Evolutionary conservation across 2,797 vertebrate genomes (phyloP).

Genomic region (Enteromius anoplus): DNA sequence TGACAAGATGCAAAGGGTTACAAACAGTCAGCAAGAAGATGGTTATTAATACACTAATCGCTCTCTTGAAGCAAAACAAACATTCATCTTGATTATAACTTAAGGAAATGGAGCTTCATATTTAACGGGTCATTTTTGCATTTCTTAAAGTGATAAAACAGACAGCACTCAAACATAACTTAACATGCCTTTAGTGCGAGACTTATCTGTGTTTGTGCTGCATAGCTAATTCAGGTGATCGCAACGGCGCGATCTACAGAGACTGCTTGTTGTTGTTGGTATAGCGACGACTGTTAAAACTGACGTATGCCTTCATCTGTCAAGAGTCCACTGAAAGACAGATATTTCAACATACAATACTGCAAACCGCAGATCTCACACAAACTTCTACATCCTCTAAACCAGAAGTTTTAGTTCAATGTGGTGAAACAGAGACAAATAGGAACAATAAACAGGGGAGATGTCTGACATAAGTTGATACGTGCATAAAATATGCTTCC

Average conservation of each 20-base stretch:
- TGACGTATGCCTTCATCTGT: not conserved
- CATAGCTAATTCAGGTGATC: not conserved
- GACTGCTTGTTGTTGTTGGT: conserved; percentile 16
- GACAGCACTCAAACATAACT: not conserved
- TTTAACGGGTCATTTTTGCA: not conserved
- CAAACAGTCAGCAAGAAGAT: not conserved
- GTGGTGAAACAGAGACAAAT: conserved; percentile 24
- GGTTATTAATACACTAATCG: not conserved
- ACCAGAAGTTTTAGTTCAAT: conserved; percentile 38
- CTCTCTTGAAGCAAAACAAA: not conserved
- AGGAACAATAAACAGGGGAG: conserved; percentile 30
- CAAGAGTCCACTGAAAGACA: conserved; percentile 1
- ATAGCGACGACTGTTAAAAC: conserved; percentile 7
- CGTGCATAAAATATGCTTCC: conserved; percentile 48
- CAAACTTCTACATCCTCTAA: conserved; percentile 44
- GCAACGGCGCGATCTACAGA: not conserved
- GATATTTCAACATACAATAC: conserved; percentile 9
- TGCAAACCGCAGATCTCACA: conserved; percentile 40
- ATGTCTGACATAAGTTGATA: conserved; percentile 8
- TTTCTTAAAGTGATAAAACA: conserved; percentile 17
- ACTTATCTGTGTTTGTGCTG: not conserved
- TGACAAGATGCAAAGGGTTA: not conserved
- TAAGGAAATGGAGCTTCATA: conserved; percentile 2
- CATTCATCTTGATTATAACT: not conserved
- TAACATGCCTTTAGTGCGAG: not conserved